A percentile compares a stretch with the other conserved stretches of the same genome.
These are phyloP conservation scores for Epinotia bilunana DNA, from an alignment of 2,888 invertebrate species.

Conservation along the genomic window DNA sequence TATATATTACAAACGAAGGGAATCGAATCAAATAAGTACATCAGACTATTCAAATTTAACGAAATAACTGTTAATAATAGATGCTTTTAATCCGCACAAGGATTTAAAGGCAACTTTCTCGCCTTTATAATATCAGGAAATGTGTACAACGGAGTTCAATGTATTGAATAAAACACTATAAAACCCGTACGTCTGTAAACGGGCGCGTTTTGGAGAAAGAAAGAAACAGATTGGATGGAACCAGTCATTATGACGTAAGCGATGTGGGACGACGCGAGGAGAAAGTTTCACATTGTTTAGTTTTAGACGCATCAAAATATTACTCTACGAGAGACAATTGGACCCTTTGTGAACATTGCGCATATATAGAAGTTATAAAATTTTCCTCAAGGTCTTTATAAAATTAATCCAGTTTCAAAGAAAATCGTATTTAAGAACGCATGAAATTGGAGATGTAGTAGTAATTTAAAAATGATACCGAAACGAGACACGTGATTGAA, in stretches of 20 bases:
- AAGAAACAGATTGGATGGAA: conserved; percentile 33
- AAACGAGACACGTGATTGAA: neutral
- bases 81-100: conserved; percentile 19
- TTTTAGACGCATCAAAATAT: conserved; percentile 31
- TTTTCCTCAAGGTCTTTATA: too few relatives aligned
- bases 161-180: conserved; percentile 20
- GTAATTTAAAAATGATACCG: neutral
- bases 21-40: conserved; percentile 14
- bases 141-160: conserved; percentile 14
- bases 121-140: conserved; percentile 22
- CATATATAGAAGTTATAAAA: too few relatives aligned
- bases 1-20: neutral
- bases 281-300: conserved; percentile 44
- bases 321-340: neutral
- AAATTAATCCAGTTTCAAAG: too few relatives aligned
- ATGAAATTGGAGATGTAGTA: too few relatives aligned
- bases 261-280: conserved; percentile 58
- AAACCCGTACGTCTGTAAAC: conserved; percentile 36
- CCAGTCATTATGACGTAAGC: conserved; percentile 44
- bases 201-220: conserved; percentile 40
- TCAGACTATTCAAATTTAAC: neutral
- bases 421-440: too few relatives aligned
- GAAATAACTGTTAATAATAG: conserved; percentile 23
- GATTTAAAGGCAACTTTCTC: conserved; percentile 26
- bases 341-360: neutral